Evolutionary conservation across 2,888 invertebrate species (phyloP), one percentile per base, ranked within the genome.

Genomic region (Gastracanthus pulcherrimus): DNA sequence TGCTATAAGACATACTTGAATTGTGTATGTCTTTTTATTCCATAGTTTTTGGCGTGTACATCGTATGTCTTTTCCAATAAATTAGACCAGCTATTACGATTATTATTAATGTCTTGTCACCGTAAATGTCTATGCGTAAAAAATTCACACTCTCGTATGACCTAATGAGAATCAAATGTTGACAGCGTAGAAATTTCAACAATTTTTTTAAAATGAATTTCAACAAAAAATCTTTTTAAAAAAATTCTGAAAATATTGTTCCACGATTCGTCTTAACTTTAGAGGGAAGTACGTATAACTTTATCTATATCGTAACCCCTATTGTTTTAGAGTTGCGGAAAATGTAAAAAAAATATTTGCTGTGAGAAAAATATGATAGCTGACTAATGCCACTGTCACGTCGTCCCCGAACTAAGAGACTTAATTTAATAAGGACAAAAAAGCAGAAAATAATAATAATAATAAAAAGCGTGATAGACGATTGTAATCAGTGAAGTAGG

Each of bases 51-150:
- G 76, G 45, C 48, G 34, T 55, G 11, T 13, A 13, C 66, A 29
- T 58, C 64, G 70, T 66, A 55, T 64, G 55, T 75, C 62, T 64
- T 81, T 74, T 81, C 64, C 72, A 74, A 72, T 74, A 78, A 74
- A 81, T 31, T 81, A 19, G 45, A 71, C 29, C 71, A 71, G 36
- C 69, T 81, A 70, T 81, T 76, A 76, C 3, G 69, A 79, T 72
- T 66, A 79, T 55, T 70, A 67, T 36, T 76, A 80, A 76, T 67
- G 60, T 77, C 71, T 78, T 78, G 74, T 81, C 74, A 81, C 31
- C 71, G 41, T 81, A 71, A 81, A 81, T 81, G 77, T 81, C 74
- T 81, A 77, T 67, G 38, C 77, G 62, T 81, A 78, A 74, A 77
- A 19, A 64, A 76, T 62, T 36, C 34, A 58, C 19, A 64, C 38